Conservation (phyloP, 2,888 invertebrate genomes). For the Ichneumoninae sp. region DNA sequence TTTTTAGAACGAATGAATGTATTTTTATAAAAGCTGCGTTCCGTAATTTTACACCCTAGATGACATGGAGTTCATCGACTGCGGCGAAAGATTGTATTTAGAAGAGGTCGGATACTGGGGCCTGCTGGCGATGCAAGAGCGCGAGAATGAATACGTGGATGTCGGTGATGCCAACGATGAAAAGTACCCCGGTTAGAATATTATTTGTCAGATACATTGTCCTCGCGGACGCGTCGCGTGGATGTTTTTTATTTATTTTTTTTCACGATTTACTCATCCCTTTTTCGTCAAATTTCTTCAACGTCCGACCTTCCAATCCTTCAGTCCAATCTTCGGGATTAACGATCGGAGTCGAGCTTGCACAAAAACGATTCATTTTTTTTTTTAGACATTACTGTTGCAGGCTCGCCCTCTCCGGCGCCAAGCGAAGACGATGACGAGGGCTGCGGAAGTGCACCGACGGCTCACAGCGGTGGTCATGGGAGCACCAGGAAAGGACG, state of each 20-base stretch:
- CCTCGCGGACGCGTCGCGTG: not conserved
- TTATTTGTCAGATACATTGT: conserved; percentile 17
- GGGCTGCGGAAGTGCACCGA: conserved; percentile 84
- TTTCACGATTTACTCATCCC: conserved; percentile 22
- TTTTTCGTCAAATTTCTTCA: conserved; percentile 4
- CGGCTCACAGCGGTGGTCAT: conserved; percentile 85
- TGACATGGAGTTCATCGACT: conserved; percentile 78
- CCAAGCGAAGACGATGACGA: conserved; percentile 84
- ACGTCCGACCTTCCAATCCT: conserved; percentile 16
- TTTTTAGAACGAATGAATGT: not conserved
- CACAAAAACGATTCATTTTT: conserved; percentile 50
- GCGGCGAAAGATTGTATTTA: conserved; percentile 81
- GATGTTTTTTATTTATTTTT: conserved; percentile 15
- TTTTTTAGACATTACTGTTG: conserved; percentile 82
- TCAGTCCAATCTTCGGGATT: conserved; percentile 1
- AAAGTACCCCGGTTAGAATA: conserved; percentile 80
- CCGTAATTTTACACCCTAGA: conserved; percentile 70
- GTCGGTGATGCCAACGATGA: conserved; percentile 77
- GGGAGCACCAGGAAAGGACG: conserved; percentile 86
- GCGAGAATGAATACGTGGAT: conserved; percentile 80
- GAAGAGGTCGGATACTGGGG: conserved; percentile 84
- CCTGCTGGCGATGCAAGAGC: conserved; percentile 80
- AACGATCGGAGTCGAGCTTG: not conserved
- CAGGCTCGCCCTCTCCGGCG: conserved; percentile 88
- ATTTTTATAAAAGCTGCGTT: not conserved